Base-by-base conservation (phyloP, 2,888 invertebrate species). In the Drosophila birchii region DNA sequence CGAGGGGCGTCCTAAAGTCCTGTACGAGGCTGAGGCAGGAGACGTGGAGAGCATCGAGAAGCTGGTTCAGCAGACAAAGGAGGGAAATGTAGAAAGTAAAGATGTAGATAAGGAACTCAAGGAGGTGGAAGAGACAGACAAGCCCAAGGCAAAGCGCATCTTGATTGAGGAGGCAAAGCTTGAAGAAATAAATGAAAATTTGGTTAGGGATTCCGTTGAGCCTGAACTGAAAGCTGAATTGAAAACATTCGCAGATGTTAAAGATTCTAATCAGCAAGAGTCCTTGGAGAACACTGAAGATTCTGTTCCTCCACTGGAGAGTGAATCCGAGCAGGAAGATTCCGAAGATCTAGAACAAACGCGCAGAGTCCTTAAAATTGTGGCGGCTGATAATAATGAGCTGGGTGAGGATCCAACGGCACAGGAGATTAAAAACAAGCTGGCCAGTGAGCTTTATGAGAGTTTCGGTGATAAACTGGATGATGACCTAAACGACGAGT, bases 401-500 rank as follows among this genome's bases (percentile, higher is more conserved):
- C 2, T 51, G 16, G 41, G 18, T 16, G n/a, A 14, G 1, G 44
- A 54, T 0, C 66, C 36, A 20, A 60, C 67, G 0, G 6, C 58
- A 0, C 54, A 76, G n/a, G 63, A 88, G 34, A 73, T 75, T 9
- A 75, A 71, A 41, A 36, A 64, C 8, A 26, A 72, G 11, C 45
- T 62, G 7, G 47, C 77, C 3, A 58, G 78, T 0, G 49, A 73
- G n/a, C 86, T 84, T 76, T 80, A 82, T 39, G n/a, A 69, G 1
- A 54, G 58, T 8, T 82, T 66, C 26, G 69, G 39, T 1, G 32
- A 54, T 5, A 64, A 75, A 14, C 29, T 74, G 5, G 44, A 51
- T n/a, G 54, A 18, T 1, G 55, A 67, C 0, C 64, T 5, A 14
- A 34, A 12, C 1, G 23, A 49, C 5, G 41, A 64, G n/a, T 23